These are phyloP conservation scores for Hemichromis elongatus DNA, from an alignment of 2,113 vertebrate genomes.

Conservation along the genomic window DNA sequence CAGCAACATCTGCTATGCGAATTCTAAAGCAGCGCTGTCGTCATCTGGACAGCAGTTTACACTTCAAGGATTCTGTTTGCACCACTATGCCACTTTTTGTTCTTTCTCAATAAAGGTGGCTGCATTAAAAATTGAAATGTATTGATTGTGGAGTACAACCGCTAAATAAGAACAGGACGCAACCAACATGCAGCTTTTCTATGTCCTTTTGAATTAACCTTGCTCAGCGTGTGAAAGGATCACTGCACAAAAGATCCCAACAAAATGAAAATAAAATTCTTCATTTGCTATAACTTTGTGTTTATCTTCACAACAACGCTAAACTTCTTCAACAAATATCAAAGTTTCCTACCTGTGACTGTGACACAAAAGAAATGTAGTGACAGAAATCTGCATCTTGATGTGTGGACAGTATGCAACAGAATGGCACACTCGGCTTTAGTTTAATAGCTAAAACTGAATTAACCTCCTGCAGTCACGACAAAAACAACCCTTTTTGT, in stretches of 20 bases:
- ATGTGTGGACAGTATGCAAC: background rate
- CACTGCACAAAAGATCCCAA: background rate
- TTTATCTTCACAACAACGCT: background rate
- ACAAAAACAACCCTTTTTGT: background rate
- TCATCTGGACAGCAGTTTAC: background rate
- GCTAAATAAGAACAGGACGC: background rate
- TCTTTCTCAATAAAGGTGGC: background rate
- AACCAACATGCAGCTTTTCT: background rate
- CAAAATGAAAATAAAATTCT: background rate
- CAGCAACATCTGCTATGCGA: background rate
- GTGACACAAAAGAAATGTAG: background rate
- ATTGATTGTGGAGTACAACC: background rate
- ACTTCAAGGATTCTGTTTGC: constrained; percentile 15
- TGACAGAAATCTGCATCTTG: background rate
- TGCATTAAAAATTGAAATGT: background rate
- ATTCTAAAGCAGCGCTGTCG: background rate
- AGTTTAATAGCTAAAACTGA: background rate
- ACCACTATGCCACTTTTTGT: background rate
- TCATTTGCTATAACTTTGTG: background rate
- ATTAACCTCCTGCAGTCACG: background rate
- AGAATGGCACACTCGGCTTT: background rate
- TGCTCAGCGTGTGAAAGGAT: background rate
- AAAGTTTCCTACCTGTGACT: background rate
- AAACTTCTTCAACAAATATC: background rate
- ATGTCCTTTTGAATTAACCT: background rate